A percentile compares a stretch with the other conserved stretches of the same genome.
Evolutionary conservation across 2,113 vertebrate genomes (phyloP).

Genomic region (Stictonetta naevosa): DNA sequence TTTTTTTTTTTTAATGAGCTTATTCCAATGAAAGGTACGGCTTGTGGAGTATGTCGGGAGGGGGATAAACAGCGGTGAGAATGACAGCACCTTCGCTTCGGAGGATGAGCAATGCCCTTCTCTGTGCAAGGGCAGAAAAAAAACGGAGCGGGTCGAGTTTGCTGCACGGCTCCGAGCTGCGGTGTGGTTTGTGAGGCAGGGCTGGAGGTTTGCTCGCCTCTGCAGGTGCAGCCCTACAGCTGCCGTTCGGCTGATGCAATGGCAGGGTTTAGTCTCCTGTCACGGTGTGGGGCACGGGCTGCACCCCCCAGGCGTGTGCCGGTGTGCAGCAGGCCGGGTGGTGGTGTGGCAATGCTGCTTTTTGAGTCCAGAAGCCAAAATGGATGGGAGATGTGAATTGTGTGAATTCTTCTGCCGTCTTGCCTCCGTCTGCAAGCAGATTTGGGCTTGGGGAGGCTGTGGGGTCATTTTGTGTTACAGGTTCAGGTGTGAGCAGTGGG

Average conservation of each 20-base stretch:
- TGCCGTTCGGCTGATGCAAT: neutral
- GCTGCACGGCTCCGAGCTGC: neutral
- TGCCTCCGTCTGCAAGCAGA: accelerated
- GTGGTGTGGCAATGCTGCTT: neutral
- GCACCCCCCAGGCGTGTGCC: neutral
- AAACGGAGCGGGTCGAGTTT: neutral
- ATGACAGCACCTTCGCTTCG: neutral
- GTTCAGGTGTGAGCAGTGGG: neutral
- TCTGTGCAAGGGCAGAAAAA: neutral
- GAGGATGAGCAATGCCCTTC: neutral
- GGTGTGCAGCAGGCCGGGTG: accelerated
- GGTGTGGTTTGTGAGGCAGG: neutral
- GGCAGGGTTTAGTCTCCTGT: neutral
- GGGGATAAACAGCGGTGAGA: neutral
- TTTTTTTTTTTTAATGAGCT: neutral
- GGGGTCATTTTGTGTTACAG: accelerated
- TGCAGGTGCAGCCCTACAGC: neutral
- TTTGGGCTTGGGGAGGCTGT: neutral
- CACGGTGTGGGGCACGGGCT: accelerated
- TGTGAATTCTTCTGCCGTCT: neutral
- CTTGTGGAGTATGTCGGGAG: neutral
- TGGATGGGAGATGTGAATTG: neutral
- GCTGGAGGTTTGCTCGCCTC: accelerated
- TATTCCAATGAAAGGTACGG: neutral
- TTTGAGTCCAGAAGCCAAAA: neutral